A percentile compares a stretch with the other conserved stretches of the same genome.
Evolutionary conservation across 1,140 invertebrate species (phyloP).

Genomic region (Helicoverpa zea): DNA sequence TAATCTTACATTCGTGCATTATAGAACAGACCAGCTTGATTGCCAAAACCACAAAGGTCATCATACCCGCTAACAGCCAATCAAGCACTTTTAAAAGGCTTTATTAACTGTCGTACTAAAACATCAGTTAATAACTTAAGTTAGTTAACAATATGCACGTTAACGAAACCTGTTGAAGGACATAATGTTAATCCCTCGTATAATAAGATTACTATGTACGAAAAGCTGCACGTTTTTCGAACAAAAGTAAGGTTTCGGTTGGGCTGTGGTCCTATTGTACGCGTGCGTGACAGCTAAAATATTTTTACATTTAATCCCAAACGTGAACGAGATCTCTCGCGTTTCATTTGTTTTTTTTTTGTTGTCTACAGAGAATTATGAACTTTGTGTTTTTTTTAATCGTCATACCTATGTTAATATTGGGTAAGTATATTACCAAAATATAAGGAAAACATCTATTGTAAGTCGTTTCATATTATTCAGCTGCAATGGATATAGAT

Average conservation of each 20-base stretch:
- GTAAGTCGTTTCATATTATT: too few species aligned
- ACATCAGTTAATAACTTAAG: conserved; percentile 9
- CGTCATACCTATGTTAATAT: too few species aligned
- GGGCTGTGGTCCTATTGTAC: neutral
- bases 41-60: neutral
- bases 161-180: conserved; percentile 28
- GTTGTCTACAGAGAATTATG: too few species aligned
- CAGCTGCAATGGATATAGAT: too few species aligned
- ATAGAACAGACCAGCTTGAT: neutral
- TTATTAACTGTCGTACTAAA: neutral
- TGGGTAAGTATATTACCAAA: too few species aligned
- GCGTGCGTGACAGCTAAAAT: neutral
- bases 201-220: conserved; percentile 36
- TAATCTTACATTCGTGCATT: neutral
- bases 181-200: conserved; percentile 1
- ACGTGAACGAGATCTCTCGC: too few species aligned
- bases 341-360: too few species aligned
- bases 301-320: neutral
- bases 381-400: too few species aligned
- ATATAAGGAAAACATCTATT: too few species aligned
- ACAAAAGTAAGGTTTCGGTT: conserved; percentile 15
- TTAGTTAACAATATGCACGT: conserved; percentile 19
- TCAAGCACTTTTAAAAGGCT: conserved; percentile 8
- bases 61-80: neutral
- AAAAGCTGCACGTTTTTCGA: conserved; percentile 15